These are phyloP conservation scores for Akabosia matsudoensis DNA, from an alignment of 1,140 invertebrate genomes.

Conservation along the genomic window DNA sequence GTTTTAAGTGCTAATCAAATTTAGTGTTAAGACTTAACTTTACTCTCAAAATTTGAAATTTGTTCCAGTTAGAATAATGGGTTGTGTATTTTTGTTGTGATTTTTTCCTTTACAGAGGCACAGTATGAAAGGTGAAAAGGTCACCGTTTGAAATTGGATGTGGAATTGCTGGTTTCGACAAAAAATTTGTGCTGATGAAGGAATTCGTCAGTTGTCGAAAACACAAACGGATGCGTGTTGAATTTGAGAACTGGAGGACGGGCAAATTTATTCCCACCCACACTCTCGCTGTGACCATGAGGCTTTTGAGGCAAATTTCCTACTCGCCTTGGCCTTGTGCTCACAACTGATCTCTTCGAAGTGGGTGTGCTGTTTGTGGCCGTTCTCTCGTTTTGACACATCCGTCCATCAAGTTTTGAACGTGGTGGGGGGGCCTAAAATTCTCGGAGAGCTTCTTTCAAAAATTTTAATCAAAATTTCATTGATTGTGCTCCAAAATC, in stretches of 20 bases:
- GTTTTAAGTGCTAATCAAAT: neutral
- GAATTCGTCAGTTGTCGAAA: constrained; percentile 26
- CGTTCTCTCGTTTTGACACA: no score
- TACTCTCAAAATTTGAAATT: neutral
- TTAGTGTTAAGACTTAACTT: neutral
- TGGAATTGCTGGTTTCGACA: constrained; percentile 43
- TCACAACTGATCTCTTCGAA: constrained; percentile 30
- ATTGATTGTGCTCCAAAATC: constrained; percentile 18
- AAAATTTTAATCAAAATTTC: neutral
- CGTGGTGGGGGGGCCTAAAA: constrained; percentile 36
- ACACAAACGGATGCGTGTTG: constrained; percentile 18
- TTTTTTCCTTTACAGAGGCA: constrained; percentile 47
- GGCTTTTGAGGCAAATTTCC: neutral
- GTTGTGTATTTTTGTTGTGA: constrained; percentile 33
- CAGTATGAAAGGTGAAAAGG: constrained; percentile 41
- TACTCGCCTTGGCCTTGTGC: constrained; percentile 22
- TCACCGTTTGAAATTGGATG: constrained; percentile 27
- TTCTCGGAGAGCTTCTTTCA: constrained; percentile 18
- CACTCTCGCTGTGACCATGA: constrained; percentile 34
- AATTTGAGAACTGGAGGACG: constrained; percentile 26
- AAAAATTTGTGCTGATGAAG: constrained; percentile 1
- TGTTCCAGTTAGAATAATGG: neutral
- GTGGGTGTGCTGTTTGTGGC: constrained; percentile 13
- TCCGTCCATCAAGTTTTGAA: constrained; percentile 16
- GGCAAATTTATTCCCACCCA: constrained; percentile 28